Conservation (phyloP, 2,888 invertebrate species). For the Polymixis lichenea region DNA sequence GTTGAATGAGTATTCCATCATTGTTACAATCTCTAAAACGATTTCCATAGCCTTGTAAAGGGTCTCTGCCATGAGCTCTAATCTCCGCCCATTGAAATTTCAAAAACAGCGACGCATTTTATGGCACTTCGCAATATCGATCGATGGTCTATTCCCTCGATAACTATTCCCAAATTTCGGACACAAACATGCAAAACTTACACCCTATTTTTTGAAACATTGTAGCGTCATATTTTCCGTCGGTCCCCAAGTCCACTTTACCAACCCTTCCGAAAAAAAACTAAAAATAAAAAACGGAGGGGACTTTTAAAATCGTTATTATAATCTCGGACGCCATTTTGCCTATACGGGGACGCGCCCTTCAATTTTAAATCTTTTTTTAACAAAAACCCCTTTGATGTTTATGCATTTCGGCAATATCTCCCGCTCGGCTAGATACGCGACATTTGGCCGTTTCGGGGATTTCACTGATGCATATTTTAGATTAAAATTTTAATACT, state of each 20-base stretch:
- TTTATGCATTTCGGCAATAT: constrained; percentile 89
- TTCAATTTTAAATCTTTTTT: constrained; percentile 89
- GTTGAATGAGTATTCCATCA: neutral
- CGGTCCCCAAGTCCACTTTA: constrained; percentile 87
- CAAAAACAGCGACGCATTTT: constrained; percentile 29
- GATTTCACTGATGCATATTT: constrained; percentile 88
- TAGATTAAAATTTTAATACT: constrained; percentile 87
- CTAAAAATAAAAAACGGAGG: constrained; percentile 84
- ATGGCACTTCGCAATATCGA: constrained; percentile 47
- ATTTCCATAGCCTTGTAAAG: neutral
- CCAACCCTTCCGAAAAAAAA: constrained; percentile 85
- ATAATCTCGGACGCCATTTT: constrained; percentile 90
- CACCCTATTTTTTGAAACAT: constrained; percentile 84
- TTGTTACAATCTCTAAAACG: neutral
- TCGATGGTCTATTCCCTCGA: constrained; percentile 52
- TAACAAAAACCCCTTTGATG: constrained; percentile 89
- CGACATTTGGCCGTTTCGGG: constrained; percentile 88
- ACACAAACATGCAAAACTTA: constrained; percentile 78
- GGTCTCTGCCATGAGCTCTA: neutral
- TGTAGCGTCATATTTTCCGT: constrained; percentile 87
- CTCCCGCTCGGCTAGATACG: constrained; percentile 83
- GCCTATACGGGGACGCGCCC: constrained; percentile 87
- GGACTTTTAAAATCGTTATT: constrained; percentile 90
- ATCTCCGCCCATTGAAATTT: constrained; percentile 31
- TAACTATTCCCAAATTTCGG: constrained; percentile 58